Evolutionary conservation across 2,113 vertebrate genomes (phyloP).

Genomic region (Malurus elegans): DNA sequence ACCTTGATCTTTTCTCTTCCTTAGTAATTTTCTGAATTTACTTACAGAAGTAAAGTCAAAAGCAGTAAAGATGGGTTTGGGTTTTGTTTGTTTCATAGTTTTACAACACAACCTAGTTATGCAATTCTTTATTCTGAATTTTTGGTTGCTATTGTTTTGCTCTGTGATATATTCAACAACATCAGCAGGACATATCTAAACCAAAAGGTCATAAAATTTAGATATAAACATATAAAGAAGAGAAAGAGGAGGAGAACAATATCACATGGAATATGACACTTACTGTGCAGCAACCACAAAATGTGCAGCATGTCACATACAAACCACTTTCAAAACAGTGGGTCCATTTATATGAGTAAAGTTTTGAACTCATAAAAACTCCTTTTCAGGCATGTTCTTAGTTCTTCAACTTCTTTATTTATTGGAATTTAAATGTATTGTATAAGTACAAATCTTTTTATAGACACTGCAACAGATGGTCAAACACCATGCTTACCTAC

Average conservation of each 20-base stretch:
- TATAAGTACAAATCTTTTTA: slow-evolving; percentile 61
- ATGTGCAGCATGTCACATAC: neutral
- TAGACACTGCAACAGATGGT: slow-evolving; percentile 61
- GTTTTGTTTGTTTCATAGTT: neutral
- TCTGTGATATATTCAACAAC: neutral
- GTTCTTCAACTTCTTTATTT: slow-evolving; percentile 35
- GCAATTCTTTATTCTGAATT: neutral
- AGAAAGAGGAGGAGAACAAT: neutral
- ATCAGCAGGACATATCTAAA: neutral
- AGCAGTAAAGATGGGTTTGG: neutral
- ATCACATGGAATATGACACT: neutral
- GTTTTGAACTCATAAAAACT: neutral
- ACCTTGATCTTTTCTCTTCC: neutral
- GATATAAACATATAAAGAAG: neutral
- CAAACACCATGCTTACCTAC: slow-evolving; percentile 65
- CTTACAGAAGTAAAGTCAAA: neutral
- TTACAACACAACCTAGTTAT: neutral
- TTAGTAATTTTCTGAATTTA: neutral
- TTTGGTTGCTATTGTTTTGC: neutral
- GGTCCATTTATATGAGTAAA: neutral
- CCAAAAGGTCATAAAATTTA: neutral
- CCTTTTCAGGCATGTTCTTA: neutral
- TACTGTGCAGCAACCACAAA: neutral
- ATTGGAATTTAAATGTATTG: slow-evolving; percentile 25
- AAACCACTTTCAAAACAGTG: neutral